Evolutionary conservation across 2,113 vertebrate species (phyloP), one percentile per base, ranked within the genome.

Genomic region (Athene cunicularia): DNA sequence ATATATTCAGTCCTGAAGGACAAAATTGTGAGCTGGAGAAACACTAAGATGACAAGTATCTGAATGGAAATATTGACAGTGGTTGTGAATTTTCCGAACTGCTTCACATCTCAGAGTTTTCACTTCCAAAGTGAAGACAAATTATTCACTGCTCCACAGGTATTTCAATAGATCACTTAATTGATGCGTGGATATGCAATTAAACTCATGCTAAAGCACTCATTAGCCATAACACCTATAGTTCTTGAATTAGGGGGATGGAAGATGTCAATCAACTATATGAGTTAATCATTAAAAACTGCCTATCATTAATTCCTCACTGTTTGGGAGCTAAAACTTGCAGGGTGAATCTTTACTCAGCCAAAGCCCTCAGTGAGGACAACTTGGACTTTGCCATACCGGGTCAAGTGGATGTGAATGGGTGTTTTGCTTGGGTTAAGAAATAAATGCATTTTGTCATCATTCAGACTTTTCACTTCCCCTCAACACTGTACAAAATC

Each of bases 141-240:
- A 66, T 87, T 86, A 75, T 89, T 97, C 60, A 64, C 53, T 94
- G 49, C 56, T 75, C 41, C 72, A 41, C 27, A 76, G 66, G 37
- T 80, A 43, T 91, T 82, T 94, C 74, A 91, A 73, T 73, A 77
- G 71, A 93, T 93, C 53, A 76, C 75, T 85, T 83, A 50, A 91
- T 45, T 95, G 92, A 84, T 92, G 91, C 95, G 74, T 87, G 39
- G 39, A 53, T 93, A 62, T 91, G 88, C 80, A 95, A 82, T 95
- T 87, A 97, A 81, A 47, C 49, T 95, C 52, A 41, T n/a, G 33
- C 52, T 94, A 94, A 92, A 91, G 86, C 33, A 89, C 35, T 94
- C 62, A 84, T 96, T 94, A 97, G 66, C 64, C 14, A 19, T 94
- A 91, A 86, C 76, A 95, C 45, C 33, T 84, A 82, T 92, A 89